Evolutionary conservation across 2,888 invertebrate genomes (phyloP), one percentile per base, ranked within the genome.

Genomic region (Lepeophtheirus nordmannii): DNA sequence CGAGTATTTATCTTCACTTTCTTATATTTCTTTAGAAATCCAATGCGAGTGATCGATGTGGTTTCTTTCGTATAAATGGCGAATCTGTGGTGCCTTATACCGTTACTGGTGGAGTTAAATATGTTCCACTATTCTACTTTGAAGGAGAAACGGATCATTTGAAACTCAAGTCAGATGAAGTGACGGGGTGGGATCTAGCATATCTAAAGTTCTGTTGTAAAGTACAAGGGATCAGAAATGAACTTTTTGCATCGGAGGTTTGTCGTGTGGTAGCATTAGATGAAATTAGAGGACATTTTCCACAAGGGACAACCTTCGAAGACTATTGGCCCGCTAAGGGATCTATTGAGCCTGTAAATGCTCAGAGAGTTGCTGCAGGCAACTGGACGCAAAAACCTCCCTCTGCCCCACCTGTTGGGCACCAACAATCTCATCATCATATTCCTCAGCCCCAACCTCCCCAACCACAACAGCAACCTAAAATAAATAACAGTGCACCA

Each of bases 161-260:
- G 40, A 88, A 88, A 74, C 81, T 85, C 69, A 87, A 89, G 74
- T 87, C 90, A 1, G 87, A 89, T 73, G 85, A 87, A 75, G 67
- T 91, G 46, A 87, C 87, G 73, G 89, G 89, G 68, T 92, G 91
- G 92, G 90, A 91, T 77, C 78, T 91, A 70, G 88, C 90, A 0
- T 92, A 92, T 76, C 79, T 92, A 70, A 91, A 91, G 77, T 90
- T 92, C 76, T 91, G 91, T 77, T 91, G 91, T 77, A 91, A 90
- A 78, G 90, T 92, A 70, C 90, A 90, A 77, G 90, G 90, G 64
- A 90, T 91, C 71, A 80, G 90, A 70, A 90, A 89, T 74, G 90
- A 91, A 78, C 77, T 91, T 68, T 90, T 91, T 77, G 87, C 89
- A 22, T 88, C 87, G 79, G 89, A 90, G 74, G 87, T 87, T 11